Evolutionary conservation across 2,888 invertebrate species (phyloP), one percentile per base, ranked within the genome.

Genomic region (Aplocera efformata): DNA sequence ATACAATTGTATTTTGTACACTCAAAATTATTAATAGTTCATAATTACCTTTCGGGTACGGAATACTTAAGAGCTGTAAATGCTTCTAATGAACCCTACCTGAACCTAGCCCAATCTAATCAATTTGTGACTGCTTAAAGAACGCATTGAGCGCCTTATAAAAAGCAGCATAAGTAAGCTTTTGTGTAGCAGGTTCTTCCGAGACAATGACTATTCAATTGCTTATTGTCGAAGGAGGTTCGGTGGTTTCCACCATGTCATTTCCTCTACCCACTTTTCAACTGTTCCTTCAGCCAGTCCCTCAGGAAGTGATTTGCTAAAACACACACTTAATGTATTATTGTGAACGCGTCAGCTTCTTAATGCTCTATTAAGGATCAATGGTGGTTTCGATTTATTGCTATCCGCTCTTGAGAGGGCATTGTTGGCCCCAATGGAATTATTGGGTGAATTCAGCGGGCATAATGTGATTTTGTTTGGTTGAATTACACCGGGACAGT

Each of bases 241-340:
- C 71, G 61, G 72, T 37, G 10, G 57, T 72, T 84, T 80, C 65
- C 50, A 78, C 84, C 64, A 54, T 77, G 84, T 86, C 85, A 88
- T 79, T 86, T 85, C 84, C 55, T 81, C 72, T 67, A 79, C 83
- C 83, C 62, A 75, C 75, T 82, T 80, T 75, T 79, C 69, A 72
- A 64, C 68, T 62, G 60, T 69, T 66, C 72, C 70, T 79, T 81
- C 68, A 63, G 63, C 63, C 50, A 57, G 66, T 63, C 63, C 58
- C 53, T 56, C 57, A 80, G 88, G 85, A 88, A 88, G 74, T 86
- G 85, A 86, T 86, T 88, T 77, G 86, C 80, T 82, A 76, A 83
- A 85, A 85, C 78, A 83, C 72, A 79, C 77, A 79, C 77, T 74
- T 82, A 83, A 82, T 83, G 80, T 81, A 73, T 69, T 52, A 84